Evolutionary conservation across 2,797 vertebrate genomes (phyloP).

Genomic region (Phataginus tetradactyla): DNA sequence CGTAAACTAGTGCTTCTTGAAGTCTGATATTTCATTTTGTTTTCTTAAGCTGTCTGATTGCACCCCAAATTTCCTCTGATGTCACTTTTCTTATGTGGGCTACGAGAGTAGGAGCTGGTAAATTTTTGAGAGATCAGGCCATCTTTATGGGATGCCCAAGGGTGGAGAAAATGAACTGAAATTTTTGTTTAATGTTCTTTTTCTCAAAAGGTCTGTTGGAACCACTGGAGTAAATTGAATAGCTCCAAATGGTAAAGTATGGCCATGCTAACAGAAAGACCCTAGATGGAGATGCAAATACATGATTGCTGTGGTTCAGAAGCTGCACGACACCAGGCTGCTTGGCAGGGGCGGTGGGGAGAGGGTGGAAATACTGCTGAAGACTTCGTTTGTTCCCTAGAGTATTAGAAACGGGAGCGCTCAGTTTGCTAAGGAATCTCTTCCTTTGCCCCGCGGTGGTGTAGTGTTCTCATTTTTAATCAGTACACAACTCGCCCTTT

Average conservation of each 20-base stretch:
- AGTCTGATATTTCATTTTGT: not conserved
- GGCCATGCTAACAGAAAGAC: not conserved
- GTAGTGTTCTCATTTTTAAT: not conserved
- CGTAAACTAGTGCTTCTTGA: not conserved
- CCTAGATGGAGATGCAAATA: not conserved
- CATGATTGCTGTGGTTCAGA: not conserved
- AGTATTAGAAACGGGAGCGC: not conserved
- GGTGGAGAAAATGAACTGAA: not conserved
- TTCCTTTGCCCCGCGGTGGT: not conserved
- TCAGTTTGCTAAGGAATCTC: not conserved
- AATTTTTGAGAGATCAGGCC: not conserved
- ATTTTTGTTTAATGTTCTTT: not conserved
- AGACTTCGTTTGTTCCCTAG: not conserved
- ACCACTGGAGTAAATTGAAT: not conserved
- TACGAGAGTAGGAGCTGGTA: not conserved
- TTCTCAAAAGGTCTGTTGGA: not conserved
- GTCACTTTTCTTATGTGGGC: not conserved
- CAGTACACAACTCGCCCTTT: not conserved
- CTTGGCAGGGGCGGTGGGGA: not conserved
- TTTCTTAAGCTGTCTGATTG: not conserved
- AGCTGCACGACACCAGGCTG: not conserved
- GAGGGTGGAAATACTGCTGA: not conserved
- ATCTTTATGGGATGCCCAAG: not conserved
- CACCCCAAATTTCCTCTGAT: slow-evolving; percentile 3
- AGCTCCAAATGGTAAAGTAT: not conserved